Conservation (phyloP, 2,797 vertebrate genomes). For the Neomorphus geoffroyi region DNA sequence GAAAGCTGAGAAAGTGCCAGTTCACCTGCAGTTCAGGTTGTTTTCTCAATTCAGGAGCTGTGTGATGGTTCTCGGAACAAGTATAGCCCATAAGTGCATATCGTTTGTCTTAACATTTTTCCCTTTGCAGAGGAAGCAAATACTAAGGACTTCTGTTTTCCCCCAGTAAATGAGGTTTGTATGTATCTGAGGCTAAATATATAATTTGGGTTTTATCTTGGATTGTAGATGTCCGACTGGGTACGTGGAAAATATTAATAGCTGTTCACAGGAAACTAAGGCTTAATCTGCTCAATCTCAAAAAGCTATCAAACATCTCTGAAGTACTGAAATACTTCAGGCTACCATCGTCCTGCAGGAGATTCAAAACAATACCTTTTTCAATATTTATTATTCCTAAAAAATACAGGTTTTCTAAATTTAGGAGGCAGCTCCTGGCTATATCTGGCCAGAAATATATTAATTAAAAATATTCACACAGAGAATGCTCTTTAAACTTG, state of each 20-base stretch:
- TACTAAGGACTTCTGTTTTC: not conserved
- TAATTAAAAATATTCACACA: slow-evolving; percentile 48
- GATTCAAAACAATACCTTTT: not conserved
- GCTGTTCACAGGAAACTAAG: not conserved
- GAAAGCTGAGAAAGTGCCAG: not conserved
- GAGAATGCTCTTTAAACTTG: slow-evolving; percentile 7
- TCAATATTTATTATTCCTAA: not conserved
- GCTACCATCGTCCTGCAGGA: not conserved
- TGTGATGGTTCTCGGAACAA: not conserved
- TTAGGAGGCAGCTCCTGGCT: not conserved
- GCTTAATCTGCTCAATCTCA: not conserved
- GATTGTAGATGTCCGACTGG: not conserved
- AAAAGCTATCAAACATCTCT: not conserved
- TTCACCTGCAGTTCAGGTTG: not conserved
- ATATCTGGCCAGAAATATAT: not conserved
- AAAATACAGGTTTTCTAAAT: not conserved
- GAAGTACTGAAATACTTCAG: not conserved
- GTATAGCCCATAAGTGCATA: not conserved
- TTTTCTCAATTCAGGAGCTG: not conserved
- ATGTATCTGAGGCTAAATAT: not conserved
- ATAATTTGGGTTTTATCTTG: not conserved
- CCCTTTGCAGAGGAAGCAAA: not conserved
- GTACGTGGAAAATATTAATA: not conserved
- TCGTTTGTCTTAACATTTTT: not conserved
- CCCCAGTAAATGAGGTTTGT: not conserved